Conservation (phyloP, 2,113 vertebrate genomes). For the Burhinus bistriatus region DNA sequence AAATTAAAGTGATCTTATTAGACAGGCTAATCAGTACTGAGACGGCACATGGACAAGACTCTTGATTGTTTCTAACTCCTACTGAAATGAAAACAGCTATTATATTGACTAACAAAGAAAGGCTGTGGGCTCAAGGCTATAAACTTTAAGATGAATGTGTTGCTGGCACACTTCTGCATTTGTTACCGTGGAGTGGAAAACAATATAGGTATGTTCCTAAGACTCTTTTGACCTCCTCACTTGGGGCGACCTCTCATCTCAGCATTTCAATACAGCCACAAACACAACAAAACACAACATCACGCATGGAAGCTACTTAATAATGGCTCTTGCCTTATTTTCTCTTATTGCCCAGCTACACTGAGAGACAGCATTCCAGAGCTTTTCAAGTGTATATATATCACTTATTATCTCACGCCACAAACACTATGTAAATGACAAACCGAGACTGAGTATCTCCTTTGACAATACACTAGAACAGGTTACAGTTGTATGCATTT, state of each 20-base stretch:
- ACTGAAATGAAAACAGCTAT: not conserved
- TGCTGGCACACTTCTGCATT: not conserved
- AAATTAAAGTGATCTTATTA: not conserved
- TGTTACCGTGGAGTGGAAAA: not conserved
- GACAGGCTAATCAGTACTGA: not conserved
- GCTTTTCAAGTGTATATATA: not conserved
- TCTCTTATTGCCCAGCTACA: not conserved
- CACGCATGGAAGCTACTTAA: not conserved
- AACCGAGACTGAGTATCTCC: not conserved
- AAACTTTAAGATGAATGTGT: not conserved
- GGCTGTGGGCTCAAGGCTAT: not conserved
- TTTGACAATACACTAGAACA: not conserved
- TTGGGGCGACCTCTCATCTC: not conserved
- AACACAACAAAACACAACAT: not conserved
- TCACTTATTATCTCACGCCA: not conserved
- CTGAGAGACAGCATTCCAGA: not conserved
- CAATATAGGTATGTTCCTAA: not conserved
- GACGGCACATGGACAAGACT: not conserved
- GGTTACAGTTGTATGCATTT: not conserved
- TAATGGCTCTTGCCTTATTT: not conserved
- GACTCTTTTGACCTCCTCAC: not conserved
- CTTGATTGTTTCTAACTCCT: not conserved
- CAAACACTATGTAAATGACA: not conserved
- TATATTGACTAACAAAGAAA: not conserved
- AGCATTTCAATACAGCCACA: not conserved